Conservation (phyloP, 2,888 invertebrate species). For the Pseudolycoriella hygida region DNA sequence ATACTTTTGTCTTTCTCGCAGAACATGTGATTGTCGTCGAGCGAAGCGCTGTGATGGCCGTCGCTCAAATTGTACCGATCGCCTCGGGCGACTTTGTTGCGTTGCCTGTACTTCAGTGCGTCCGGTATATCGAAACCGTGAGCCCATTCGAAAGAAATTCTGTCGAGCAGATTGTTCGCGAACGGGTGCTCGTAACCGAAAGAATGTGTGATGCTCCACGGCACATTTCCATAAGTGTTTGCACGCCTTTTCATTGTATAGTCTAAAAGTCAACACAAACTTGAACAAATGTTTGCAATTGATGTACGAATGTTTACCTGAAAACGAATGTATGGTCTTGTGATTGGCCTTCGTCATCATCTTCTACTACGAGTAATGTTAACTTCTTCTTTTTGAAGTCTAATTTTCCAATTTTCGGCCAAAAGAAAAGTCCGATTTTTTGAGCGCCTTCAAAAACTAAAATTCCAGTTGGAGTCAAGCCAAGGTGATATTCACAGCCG, state of each 20-base stretch:
- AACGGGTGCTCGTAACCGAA: constrained; percentile 64
- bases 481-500: constrained; percentile 87
- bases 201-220: constrained; percentile 96
- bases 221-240: constrained; percentile 99
- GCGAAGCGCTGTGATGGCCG: constrained; percentile 94
- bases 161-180: constrained; percentile 79
- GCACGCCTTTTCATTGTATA: constrained; percentile 94
- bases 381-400: constrained; percentile 97
- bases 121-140: constrained; percentile 79
- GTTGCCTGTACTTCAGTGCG: constrained; percentile 97
- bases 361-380: constrained; percentile 93
- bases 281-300: not conserved
- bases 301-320: constrained; percentile 29
- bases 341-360: constrained; percentile 90
- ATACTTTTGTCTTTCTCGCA: constrained; percentile 49
- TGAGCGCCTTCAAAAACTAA: constrained; percentile 91
- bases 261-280: constrained; percentile 22
- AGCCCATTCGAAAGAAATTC: constrained; percentile 97
- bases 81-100: constrained; percentile 70
- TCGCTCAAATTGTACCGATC: constrained; percentile 91
- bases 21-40: constrained; percentile 73
- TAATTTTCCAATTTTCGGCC: constrained; percentile 96
- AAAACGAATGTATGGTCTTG: constrained; percentile 99
- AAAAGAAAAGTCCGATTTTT: constrained; percentile 97
- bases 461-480: constrained; percentile 95